These are phyloP conservation scores for Bambusicola thoracicus DNA, from an alignment of 2,113 vertebrate species.

Conservation along the genomic window DNA sequence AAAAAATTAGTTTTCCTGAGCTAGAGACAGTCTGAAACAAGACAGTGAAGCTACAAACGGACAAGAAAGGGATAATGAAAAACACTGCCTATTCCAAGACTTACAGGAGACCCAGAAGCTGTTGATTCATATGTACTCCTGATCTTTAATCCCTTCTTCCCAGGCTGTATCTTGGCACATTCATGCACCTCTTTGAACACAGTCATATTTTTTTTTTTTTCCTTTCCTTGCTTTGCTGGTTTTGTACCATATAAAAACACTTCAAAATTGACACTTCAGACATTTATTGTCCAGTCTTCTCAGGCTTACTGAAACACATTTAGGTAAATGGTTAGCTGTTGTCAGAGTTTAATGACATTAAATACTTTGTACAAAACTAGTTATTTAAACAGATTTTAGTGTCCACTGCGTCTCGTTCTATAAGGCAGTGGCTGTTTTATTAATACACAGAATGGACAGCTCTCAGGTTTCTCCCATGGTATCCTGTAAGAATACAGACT, in stretches of 20 bases:
- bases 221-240: not conserved
- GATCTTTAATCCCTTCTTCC: not conserved
- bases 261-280: not conserved
- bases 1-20: constrained; percentile 10
- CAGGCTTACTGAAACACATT: not conserved
- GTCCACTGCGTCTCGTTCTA: not conserved
- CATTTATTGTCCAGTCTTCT: not conserved
- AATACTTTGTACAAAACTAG: not conserved
- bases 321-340: too few relatives aligned
- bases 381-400: not conserved
- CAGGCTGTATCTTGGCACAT: not conserved
- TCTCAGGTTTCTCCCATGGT: not conserved
- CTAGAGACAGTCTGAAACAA: constrained; percentile 3
- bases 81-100: not conserved
- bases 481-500: not conserved
- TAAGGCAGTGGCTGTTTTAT: not conserved
- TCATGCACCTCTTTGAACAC: not conserved
- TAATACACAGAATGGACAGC: not conserved
- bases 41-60: not conserved
- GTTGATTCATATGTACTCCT: not conserved
- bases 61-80: not conserved
- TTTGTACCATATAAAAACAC: not conserved
- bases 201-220: not conserved
- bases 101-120: not conserved
- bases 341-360: not conserved